These are phyloP conservation scores for Panagrolaimus sp. DNA, from an alignment of 1,140 invertebrate species.

Conservation along the genomic window DNA sequence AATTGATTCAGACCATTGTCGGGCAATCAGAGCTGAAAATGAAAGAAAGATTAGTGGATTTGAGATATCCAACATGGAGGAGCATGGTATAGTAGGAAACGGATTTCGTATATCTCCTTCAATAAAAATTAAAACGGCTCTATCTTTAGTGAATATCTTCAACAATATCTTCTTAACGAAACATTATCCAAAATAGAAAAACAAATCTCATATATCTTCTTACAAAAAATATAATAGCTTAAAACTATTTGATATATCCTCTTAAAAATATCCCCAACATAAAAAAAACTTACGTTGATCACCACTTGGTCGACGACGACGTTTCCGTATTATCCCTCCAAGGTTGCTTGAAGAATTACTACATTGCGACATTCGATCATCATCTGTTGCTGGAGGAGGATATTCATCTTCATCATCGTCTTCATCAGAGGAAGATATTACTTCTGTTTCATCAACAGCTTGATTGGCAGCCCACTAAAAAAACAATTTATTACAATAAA, in stretches of 20 bases:
- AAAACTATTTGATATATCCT: slow-evolving; percentile 9
- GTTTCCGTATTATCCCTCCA: neutral
- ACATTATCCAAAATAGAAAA: no score
- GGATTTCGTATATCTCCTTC: slow-evolving; percentile 1
- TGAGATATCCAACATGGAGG: no score
- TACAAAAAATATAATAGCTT: no score
- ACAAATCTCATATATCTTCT: no score
- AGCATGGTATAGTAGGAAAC: neutral
- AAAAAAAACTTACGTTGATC: slow-evolving; percentile 9
- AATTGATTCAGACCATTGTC: slow-evolving; percentile 19
- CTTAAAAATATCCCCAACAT: neutral
- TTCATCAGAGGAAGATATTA: neutral
- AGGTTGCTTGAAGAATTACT: neutral
- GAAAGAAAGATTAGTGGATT: no score
- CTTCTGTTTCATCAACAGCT: neutral
- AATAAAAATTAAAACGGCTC: neutral
- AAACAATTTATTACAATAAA: no score
- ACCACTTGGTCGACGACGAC: neutral
- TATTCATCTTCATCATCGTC: neutral
- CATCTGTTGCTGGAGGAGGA: slow-evolving; percentile 12
- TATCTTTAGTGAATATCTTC: neutral
- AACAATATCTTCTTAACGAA: no score
- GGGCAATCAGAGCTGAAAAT: slow-evolving; percentile 20
- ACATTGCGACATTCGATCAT: neutral
- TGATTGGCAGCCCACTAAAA: slow-evolving; percentile 24